Evolutionary conservation across 2,888 invertebrate species (phyloP).

Genomic region (Camponotus fellah): DNA sequence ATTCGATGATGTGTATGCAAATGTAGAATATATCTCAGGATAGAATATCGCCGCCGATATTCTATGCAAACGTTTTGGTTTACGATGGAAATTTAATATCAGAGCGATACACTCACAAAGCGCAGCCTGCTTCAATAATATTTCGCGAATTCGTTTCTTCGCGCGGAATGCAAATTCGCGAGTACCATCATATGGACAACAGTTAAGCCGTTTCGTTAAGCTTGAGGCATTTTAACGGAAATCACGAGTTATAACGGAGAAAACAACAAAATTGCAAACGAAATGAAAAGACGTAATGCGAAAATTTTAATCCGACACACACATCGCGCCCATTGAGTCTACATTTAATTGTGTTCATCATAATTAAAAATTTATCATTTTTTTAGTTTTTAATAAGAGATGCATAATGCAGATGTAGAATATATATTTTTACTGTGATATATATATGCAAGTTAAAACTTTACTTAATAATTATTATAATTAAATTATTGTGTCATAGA

Average conservation of each 20-base stretch:
- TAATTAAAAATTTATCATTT: background rate
- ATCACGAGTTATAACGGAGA: constrained; percentile 64
- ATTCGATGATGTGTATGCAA: constrained; percentile 49
- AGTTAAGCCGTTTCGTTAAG: constrained; percentile 72
- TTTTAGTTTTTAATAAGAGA: background rate
- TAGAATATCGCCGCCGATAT: constrained; percentile 51
- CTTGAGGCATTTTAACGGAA: constrained; percentile 72
- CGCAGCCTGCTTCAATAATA: constrained; percentile 61
- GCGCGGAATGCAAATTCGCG: constrained; percentile 57
- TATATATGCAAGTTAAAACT: background rate
- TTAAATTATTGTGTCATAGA: background rate
- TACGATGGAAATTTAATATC: constrained; percentile 67
- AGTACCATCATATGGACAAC: constrained; percentile 65
- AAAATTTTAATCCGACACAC: constrained; percentile 7
- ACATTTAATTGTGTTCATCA: background rate
- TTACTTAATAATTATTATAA: background rate
- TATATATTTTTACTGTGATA: background rate
- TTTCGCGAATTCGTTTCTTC: constrained; percentile 66
- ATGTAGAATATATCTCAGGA: constrained; percentile 42
- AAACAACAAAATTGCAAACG: constrained; percentile 73
- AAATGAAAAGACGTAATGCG: constrained; percentile 41
- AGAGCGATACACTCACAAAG: constrained; percentile 12
- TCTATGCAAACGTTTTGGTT: constrained; percentile 62
- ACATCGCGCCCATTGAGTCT: background rate
- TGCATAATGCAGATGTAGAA: background rate